These are phyloP conservation scores for Taeniopygia guttata DNA, from an alignment of 2,797 vertebrate genomes.

Conservation along the genomic window DNA sequence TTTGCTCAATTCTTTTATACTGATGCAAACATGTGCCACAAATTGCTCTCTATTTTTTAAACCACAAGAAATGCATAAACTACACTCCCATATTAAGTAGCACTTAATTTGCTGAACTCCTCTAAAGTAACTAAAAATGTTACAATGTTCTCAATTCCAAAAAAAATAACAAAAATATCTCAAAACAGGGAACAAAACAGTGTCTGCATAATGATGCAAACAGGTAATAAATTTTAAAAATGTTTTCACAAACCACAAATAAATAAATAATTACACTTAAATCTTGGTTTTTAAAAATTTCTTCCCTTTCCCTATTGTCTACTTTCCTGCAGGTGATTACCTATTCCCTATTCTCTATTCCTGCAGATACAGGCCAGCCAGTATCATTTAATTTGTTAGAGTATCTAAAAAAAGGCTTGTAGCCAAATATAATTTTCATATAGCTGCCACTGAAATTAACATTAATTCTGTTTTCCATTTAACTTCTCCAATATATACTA, in stretches of 20 bases:
- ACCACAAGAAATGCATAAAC: not conserved
- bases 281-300: not conserved
- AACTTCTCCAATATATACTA: not conserved
- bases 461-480: not conserved
- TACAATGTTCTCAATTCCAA: not conserved
- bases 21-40: conserved; percentile 41
- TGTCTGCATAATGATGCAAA: not conserved
- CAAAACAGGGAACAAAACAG: not conserved
- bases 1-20: conserved; percentile 37
- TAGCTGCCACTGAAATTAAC: not conserved
- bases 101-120: not conserved
- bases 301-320: not conserved
- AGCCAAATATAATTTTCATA: not conserved
- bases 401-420: not conserved
- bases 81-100: not conserved
- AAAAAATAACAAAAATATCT: not conserved
- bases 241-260: not conserved
- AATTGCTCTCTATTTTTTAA: conserved; percentile 50
- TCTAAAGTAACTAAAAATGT: not conserved
- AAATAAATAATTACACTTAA: not conserved
- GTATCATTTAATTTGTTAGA: not conserved
- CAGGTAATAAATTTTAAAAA: not conserved
- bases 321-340: not conserved
- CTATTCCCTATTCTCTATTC: no score
- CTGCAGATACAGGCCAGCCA: not conserved